Percentiles rank a stretch among this genome's conserved stretches.
Evolutionary conservation across 2,888 invertebrate species (phyloP).

Genomic region (Mythimna impura): DNA sequence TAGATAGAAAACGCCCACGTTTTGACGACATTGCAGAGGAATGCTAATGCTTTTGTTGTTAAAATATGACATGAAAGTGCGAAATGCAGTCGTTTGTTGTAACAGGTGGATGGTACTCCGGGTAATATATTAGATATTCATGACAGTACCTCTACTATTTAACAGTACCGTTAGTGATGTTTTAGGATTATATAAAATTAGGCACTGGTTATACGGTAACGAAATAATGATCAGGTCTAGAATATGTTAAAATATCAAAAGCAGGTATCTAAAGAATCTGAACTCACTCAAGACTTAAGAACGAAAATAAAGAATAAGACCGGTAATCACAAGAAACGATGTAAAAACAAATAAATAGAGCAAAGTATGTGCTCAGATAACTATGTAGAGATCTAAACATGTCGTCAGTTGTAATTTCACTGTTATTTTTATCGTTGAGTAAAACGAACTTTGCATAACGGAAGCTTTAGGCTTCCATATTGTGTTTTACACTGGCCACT

Average conservation of each 20-base stretch:
- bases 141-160: neutral
- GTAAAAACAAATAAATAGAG: slow-evolving; percentile 8
- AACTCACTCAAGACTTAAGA: neutral
- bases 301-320: neutral
- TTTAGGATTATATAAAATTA: neutral
- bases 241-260: neutral
- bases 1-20: slow-evolving; percentile 29
- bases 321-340: slow-evolving; percentile 1
- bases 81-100: slow-evolving; percentile 34
- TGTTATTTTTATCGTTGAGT: slow-evolving; percentile 55
- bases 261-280: neutral
- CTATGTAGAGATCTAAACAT: slow-evolving; percentile 42
- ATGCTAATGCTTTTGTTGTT: slow-evolving; percentile 44
- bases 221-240: neutral
- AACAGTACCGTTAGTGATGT: neutral
- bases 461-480: slow-evolving; percentile 26
- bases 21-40: slow-evolving; percentile 34
- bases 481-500: slow-evolving; percentile 23
- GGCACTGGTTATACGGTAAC: no score
- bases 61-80: slow-evolving; percentile 39
- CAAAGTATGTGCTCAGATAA: slow-evolving; percentile 30
- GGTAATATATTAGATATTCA: slow-evolving; percentile 26
- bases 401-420: slow-evolving; percentile 34
- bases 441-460: slow-evolving; percentile 35
- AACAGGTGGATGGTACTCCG: slow-evolving; percentile 21